These are phyloP conservation scores for Neotoma lepida DNA, from an alignment of 2,113 vertebrate species.

Conservation along the genomic window DNA sequence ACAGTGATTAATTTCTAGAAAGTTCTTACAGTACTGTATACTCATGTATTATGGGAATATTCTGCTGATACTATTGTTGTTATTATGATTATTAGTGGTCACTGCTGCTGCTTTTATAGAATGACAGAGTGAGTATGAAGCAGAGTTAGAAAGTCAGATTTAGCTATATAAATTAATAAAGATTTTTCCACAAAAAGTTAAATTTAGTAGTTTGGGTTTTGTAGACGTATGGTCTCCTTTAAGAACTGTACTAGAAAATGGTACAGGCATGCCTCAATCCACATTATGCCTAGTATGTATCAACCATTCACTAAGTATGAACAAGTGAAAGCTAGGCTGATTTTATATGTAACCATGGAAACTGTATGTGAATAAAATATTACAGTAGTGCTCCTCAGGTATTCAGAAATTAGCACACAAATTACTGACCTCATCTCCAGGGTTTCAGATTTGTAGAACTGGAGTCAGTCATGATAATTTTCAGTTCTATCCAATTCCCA, in stretches of 20 bases:
- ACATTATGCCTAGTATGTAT: not conserved
- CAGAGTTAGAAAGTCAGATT: conserved; percentile 4
- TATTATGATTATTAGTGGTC: not conserved
- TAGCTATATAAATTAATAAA: not conserved
- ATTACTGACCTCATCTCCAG: not conserved
- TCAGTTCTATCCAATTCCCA: conserved; percentile 10
- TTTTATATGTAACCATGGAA: not conserved
- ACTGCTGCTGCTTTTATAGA: not conserved
- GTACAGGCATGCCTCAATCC: not conserved
- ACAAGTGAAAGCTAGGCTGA: not conserved
- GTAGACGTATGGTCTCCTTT: not conserved
- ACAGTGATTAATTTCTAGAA: conserved; percentile 32
- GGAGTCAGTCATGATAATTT: not conserved
- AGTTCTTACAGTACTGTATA: not conserved
- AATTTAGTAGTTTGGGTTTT: conserved; percentile 25
- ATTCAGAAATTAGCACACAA: conserved; percentile 29
- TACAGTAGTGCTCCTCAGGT: not conserved
- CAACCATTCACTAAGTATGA: conserved; percentile 21
- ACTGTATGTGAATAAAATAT: not conserved
- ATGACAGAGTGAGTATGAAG: not conserved
- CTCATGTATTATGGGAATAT: not conserved
- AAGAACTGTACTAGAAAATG: not conserved
- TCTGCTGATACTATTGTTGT: not conserved
- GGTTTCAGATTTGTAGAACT: conserved; percentile 5
- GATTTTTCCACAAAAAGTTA: not conserved